Conservation (phyloP, 2,888 invertebrate species). For the Zaprionus obscuricornis region DNA sequence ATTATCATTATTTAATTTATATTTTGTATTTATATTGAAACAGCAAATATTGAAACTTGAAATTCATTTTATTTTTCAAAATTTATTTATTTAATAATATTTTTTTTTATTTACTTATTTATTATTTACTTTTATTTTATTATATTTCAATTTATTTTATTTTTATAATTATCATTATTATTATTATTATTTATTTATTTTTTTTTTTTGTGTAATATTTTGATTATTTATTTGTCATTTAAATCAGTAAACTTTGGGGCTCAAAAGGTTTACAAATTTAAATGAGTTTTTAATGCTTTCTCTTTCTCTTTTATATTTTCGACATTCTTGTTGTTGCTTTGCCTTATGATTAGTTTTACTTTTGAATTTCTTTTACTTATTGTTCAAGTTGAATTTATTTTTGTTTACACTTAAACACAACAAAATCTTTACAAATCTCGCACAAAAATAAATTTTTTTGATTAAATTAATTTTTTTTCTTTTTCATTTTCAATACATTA, state of each 20-base stretch:
- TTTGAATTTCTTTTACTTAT: slow-evolving; percentile 20
- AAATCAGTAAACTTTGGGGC: slow-evolving; percentile 82
- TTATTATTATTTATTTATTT: slow-evolving; percentile 16
- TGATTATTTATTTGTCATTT: slow-evolving; percentile 68
- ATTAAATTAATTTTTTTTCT: background rate
- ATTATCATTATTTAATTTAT: background rate
- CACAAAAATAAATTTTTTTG: slow-evolving; percentile 9
- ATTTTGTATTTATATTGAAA: slow-evolving; percentile 16
- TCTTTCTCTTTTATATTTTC: background rate
- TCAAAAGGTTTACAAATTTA: slow-evolving; percentile 82
- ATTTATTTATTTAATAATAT: slow-evolving; percentile 24
- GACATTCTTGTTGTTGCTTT: background rate
- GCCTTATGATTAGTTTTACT: slow-evolving; percentile 24
- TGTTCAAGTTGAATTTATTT: slow-evolving; percentile 28
- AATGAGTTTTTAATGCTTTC: slow-evolving; percentile 62
- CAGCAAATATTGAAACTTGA: slow-evolving; percentile 26
- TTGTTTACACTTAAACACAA: slow-evolving; percentile 16
- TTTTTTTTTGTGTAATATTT: slow-evolving; percentile 25
- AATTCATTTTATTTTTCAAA: slow-evolving; percentile 40
- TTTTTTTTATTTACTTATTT: slow-evolving; percentile 36
- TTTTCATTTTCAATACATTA: background rate
- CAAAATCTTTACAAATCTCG: slow-evolving; percentile 30
- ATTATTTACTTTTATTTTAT: slow-evolving; percentile 81
- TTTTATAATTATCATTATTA: background rate
- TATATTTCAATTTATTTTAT: background rate